Evolutionary conservation across 2,797 vertebrate genomes (phyloP).

Genomic region (Alca torda): DNA sequence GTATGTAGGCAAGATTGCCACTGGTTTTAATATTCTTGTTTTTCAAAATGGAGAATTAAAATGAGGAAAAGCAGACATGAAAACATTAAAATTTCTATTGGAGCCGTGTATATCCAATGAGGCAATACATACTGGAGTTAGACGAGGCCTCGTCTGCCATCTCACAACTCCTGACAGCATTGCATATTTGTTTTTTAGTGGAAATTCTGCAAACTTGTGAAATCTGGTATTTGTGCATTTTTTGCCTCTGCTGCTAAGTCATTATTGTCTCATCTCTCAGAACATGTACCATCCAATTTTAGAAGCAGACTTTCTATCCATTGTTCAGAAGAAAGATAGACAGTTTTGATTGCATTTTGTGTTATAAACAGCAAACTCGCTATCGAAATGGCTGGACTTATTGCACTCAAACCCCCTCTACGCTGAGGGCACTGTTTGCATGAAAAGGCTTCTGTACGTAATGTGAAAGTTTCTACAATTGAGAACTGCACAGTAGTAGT

Average conservation of each 20-base stretch:
- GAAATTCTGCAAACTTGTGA: conserved; percentile 24
- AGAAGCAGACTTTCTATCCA: conserved; percentile 54
- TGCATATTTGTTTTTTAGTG: background rate
- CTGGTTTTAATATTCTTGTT: background rate
- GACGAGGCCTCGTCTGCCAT: conserved; percentile 10
- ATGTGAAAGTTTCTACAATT: conserved; percentile 77
- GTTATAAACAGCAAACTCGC: conserved; percentile 48
- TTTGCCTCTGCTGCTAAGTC: conserved; percentile 15
- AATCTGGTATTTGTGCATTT: conserved; percentile 21
- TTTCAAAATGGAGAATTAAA: background rate
- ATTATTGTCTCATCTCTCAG: conserved; percentile 62
- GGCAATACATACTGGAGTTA: background rate
- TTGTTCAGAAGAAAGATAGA: conserved; percentile 31
- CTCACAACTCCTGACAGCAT: background rate
- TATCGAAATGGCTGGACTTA: conserved; percentile 67
- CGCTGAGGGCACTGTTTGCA: conserved; percentile 67
- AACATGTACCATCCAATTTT: conserved; percentile 47
- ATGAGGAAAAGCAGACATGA: background rate
- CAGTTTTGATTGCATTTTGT: conserved; percentile 25
- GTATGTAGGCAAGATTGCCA: rapidly evolving
- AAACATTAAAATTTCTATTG: background rate
- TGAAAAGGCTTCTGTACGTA: conserved; percentile 65
- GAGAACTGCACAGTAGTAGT: conserved; percentile 72
- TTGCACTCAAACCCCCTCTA: conserved; percentile 33
- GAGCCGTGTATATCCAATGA: background rate